Evolutionary conservation across 2,888 invertebrate genomes (phyloP).

Genomic region (Pyrrhia umbra): DNA sequence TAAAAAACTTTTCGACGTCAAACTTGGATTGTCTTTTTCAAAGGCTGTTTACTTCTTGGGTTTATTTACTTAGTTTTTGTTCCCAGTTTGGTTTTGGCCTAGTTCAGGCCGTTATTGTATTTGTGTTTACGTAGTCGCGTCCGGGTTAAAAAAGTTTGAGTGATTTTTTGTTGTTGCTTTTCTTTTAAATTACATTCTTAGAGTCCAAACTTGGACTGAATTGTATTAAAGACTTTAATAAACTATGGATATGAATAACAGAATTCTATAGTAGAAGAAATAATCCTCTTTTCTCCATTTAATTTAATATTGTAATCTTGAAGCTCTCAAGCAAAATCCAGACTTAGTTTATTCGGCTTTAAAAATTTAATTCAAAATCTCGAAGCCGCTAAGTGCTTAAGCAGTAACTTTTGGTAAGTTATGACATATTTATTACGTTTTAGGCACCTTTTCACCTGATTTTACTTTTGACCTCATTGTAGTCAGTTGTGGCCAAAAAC

Average conservation of each 20-base stretch:
- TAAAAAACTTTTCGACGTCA: conserved; percentile 86
- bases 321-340: conserved; percentile 22
- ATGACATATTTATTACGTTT: conserved; percentile 44
- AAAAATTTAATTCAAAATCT: conserved; percentile 52
- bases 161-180: conserved; percentile 33
- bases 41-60: conserved; percentile 78
- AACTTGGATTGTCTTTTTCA: conserved; percentile 89
- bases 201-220: not conserved
- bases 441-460: conserved; percentile 28
- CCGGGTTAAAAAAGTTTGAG: conserved; percentile 38
- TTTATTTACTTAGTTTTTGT: conserved; percentile 68
- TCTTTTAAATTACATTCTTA: conserved; percentile 14
- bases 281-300: conserved; percentile 33
- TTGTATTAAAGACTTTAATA: too few relatives aligned
- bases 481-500: not conserved
- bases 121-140: conserved; percentile 50
- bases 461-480: conserved; percentile 17
- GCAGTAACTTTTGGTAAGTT: conserved; percentile 37
- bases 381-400: conserved; percentile 34
- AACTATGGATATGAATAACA: not conserved
- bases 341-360: conserved; percentile 50
- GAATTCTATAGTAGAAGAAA: conserved; percentile 7
- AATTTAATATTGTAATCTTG: conserved; percentile 38
- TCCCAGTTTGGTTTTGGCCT: conserved; percentile 56
- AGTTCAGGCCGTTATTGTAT: conserved; percentile 59